Base-by-base conservation (phyloP, 2,797 vertebrate species). In the Perodicticus potto region DNA sequence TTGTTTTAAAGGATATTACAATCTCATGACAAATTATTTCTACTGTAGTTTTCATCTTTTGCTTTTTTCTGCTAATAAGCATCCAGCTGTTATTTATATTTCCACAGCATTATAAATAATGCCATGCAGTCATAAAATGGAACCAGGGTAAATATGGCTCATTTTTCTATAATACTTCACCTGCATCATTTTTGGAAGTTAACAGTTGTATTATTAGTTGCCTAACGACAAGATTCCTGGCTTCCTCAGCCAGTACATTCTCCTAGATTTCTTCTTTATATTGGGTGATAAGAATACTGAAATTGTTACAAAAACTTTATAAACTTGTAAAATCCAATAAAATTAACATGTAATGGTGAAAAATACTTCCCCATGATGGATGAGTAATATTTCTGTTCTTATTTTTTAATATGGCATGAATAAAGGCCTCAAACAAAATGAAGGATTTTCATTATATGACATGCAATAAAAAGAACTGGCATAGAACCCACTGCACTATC, bases 161-260 rank as follows among this genome's bases (percentile, higher is more conserved):
- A 11, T 53, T 77, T 84, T 72, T 82, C 77, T 22, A 0, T 6
- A 70, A 63, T 4, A 63, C 5, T 63, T 63, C 4, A 53, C n/a
- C 43, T 59, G 45, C 81, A 59, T 69, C 53, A 63, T 78, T 70
- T 69, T 72, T 25, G 45, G 27, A 91, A 93, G 81, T 85, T 77
- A 74, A 73, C n/a, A 76, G 69, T 22, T 65, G 45, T 32, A 57
- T 84, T 81, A 88, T 73, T 65, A 90, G 59, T 45, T 88, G 37
- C 49, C 61, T 85, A 63, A 87, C 88, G 65, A 32, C 37, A 93
- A 97, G 67, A 85, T 76, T 73, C 12, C 29, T 9, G 32, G 43
- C 20, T 94, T 59, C 73, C 25, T 83, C 20, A 55, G 40, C 55
- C 45, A 88, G 65, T 25, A 76, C 10, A 27, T 40, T 88, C 65